Percentiles rank a stretch among this genome's conserved stretches.
Evolutionary conservation across 2,113 vertebrate species (phyloP).

Genomic region (Eublepharis macularius): DNA sequence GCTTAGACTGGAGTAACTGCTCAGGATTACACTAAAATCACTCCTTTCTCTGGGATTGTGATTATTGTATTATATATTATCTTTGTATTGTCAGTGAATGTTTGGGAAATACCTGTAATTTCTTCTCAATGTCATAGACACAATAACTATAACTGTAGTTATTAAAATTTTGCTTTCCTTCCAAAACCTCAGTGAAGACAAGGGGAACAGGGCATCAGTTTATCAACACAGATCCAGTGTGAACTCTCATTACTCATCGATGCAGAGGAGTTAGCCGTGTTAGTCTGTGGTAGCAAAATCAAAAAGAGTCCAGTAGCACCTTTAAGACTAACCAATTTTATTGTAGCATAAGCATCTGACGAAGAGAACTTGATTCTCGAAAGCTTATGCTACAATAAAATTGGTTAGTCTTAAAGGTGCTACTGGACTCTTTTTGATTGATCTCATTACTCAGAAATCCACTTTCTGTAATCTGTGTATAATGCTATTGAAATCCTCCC

Average conservation of each 20-base stretch:
- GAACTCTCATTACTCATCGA: accelerated
- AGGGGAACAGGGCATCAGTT: neutral
- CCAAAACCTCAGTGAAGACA: accelerated
- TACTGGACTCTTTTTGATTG: no score
- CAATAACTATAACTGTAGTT: neutral
- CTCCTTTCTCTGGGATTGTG: neutral
- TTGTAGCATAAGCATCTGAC: no score
- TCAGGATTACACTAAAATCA: no score
- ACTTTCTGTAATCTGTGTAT: neutral
- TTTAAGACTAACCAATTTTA: no score
- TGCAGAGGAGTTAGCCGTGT: no score
- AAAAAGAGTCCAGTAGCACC: no score
- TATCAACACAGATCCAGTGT: neutral
- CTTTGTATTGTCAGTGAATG: neutral
- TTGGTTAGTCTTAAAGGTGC: no score
- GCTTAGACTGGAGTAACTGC: no score
- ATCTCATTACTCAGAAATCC: neutral
- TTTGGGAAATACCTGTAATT: neutral
- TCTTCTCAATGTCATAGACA: neutral
- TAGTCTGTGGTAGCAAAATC: no score
- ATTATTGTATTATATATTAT: neutral
- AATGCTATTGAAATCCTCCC: neutral
- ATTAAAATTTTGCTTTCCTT: neutral
- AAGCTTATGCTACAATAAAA: no score
- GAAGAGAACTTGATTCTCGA: no score